These are phyloP conservation scores for Prionailurus bengalensis DNA, from an alignment of 2,113 vertebrate species.

Conservation along the genomic window DNA sequence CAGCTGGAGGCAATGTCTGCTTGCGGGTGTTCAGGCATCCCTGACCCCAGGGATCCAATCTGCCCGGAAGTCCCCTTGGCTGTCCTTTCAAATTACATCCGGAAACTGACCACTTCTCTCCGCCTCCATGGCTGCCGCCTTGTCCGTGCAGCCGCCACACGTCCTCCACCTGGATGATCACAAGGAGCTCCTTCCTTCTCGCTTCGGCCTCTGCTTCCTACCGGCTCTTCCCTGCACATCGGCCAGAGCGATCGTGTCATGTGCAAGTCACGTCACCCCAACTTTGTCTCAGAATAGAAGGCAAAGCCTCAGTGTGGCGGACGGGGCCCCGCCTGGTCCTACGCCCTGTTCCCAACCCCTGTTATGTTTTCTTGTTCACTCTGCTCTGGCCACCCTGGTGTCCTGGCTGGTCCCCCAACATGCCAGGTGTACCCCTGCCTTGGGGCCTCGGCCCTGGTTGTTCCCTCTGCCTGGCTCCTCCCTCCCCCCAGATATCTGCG, in stretches of 20 bases:
- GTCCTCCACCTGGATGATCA: background rate
- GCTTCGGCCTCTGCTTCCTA: background rate
- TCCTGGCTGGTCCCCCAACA: background rate
- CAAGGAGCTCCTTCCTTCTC: background rate
- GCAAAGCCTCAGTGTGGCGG: background rate
- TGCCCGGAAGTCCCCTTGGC: background rate
- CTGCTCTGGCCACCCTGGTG: fast-evolving
- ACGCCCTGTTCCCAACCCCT: background rate
- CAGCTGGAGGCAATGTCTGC: fast-evolving
- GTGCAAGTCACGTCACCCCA: background rate
- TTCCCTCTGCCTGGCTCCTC: background rate
- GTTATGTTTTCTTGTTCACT: background rate
- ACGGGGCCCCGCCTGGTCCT: background rate
- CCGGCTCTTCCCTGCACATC: background rate
- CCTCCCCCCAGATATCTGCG: fast-evolving
- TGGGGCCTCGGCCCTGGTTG: background rate
- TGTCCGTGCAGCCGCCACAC: fast-evolving
- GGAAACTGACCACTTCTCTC: background rate
- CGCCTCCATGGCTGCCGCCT: fast-evolving
- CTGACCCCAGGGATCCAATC: background rate
- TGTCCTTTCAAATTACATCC: background rate
- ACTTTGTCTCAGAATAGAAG: background rate
- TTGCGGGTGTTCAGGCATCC: background rate
- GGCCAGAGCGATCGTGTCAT: fast-evolving
- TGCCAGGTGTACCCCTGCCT: background rate